These are phyloP conservation scores for Colletes collaris DNA, from an alignment of 2,888 invertebrate genomes.

Conservation along the genomic window DNA sequence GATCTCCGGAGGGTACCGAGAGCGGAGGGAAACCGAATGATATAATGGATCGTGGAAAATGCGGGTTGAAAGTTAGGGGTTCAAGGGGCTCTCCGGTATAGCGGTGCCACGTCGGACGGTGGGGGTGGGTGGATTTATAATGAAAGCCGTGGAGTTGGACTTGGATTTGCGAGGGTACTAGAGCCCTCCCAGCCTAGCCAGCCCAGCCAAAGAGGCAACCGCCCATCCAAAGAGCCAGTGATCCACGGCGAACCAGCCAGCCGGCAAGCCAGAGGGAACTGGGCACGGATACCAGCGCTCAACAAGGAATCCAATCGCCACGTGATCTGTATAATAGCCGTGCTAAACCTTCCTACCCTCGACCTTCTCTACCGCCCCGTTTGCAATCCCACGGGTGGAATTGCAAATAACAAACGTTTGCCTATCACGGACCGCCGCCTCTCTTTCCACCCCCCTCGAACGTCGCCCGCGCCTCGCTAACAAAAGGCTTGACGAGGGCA, in stretches of 20 bases:
- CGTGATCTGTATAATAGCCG: slow-evolving; percentile 81
- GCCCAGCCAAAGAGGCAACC: slow-evolving; percentile 57
- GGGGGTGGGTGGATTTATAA: slow-evolving; percentile 82
- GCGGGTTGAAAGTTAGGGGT: slow-evolving; percentile 80
- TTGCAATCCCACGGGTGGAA: slow-evolving; percentile 77
- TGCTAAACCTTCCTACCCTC: slow-evolving; percentile 75
- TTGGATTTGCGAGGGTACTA: slow-evolving; percentile 81
- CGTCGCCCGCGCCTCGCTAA: slow-evolving; percentile 26
- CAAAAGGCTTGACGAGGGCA: slow-evolving; percentile 40
- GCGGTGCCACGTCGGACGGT: slow-evolving; percentile 34
- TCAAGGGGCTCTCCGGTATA: slow-evolving; percentile 68
- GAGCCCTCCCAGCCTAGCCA: slow-evolving; percentile 70
- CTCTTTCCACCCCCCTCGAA: slow-evolving; percentile 54
- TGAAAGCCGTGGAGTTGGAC: slow-evolving; percentile 82
- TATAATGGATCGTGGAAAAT: slow-evolving; percentile 80
- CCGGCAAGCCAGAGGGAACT: slow-evolving; percentile 23
- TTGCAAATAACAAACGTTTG: slow-evolving; percentile 79
- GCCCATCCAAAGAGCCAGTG: slow-evolving; percentile 59
- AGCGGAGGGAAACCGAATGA: slow-evolving; percentile 74
- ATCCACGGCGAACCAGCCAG: slow-evolving; percentile 55
- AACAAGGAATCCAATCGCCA: slow-evolving; percentile 81
- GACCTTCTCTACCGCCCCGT: slow-evolving; percentile 45
- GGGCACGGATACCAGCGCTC: slow-evolving; percentile 55
- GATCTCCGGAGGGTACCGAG: slow-evolving; percentile 64
- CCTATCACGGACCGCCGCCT: slow-evolving; percentile 67